Evolutionary conservation across 2,888 invertebrate species (phyloP), one percentile per base, ranked within the genome.

Genomic region (Alviniconcha strummeri): DNA sequence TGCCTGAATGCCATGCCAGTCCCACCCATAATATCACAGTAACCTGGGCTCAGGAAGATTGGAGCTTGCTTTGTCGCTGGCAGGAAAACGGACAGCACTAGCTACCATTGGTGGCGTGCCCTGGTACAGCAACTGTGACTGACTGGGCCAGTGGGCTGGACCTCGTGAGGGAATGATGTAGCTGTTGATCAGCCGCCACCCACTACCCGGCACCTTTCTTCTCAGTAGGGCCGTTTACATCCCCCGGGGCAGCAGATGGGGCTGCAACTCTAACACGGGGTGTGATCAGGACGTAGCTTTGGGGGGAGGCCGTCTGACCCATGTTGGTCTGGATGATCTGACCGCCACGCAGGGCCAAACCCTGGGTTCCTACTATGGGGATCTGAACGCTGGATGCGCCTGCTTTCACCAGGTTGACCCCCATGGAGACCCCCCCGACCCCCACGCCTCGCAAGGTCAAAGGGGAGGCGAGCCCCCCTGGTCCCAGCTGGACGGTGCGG

Each of bases 211-310:
- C 76, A 8, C 85, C 83, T 19, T 85, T 84, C 76, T 83, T 85
- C 52, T 82, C 82, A 57, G 80, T 80, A 60, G 77, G 57, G 75
- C 81, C 74, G n/a, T 76, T 71, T 11, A 85, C 75, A 6, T 78
- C 84, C 69, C 78, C 81, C 11, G 84, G 71, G 6, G 72, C 56
- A n/a, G 80, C 79, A 67, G 75, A 56, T 64, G 36, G 71, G 52
- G 9, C 54, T 55, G 85, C 19, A 6, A 55, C 67, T 15, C 55
- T 81, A 60, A 57, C 83, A 4, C 55, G 82, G 81, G 80, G 86
- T 81, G 74, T 86, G 69, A 87, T 85, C 36, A 87, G 83, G 52
- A 87, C 87, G 81, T 85, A 86, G 60, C 86, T 85, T 67, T 85
- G 84, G 5, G 85, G 83, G 19, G 86, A 79, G 11, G 83, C 78